Conservation (phyloP, 2,888 invertebrate species). For the Microdon myrmicae region DNA sequence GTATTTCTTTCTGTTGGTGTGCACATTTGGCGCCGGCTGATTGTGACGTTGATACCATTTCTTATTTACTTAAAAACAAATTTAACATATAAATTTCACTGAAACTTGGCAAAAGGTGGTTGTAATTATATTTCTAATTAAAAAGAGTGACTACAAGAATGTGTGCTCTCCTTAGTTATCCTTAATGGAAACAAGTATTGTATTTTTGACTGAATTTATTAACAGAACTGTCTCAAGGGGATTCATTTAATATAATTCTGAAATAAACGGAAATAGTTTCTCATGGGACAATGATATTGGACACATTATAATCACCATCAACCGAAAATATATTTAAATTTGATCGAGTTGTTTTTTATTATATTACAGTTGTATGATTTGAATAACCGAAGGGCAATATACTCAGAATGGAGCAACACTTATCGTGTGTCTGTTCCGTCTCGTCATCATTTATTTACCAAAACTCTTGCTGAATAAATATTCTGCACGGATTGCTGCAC, state of each 20-base stretch:
- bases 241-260: no score
- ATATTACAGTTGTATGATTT: no score
- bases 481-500: slow-evolving; percentile 48
- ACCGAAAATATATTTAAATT: no score
- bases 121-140: slow-evolving; percentile 31
- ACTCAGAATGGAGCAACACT: slow-evolving; percentile 20
- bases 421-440: slow-evolving; percentile 33
- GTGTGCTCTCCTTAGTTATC: no score
- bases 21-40: slow-evolving; percentile 36
- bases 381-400: slow-evolving; percentile 29
- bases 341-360: no score
- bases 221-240: no score
- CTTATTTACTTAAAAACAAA: slow-evolving; percentile 48
- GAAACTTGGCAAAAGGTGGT: slow-evolving; percentile 21
- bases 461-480: slow-evolving; percentile 52
- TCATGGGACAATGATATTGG: no score
- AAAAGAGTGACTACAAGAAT: no score
- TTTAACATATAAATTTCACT: slow-evolving; percentile 33
- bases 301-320: no score
- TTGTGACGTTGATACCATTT: slow-evolving; percentile 44
- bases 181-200: no score
- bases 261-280: no score
- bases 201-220: no score
- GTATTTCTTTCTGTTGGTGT: slow-evolving; percentile 30
- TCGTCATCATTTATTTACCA: slow-evolving; percentile 52